These are phyloP conservation scores for Malacoraja senta DNA, from an alignment of 2,797 vertebrate species.

Conservation along the genomic window DNA sequence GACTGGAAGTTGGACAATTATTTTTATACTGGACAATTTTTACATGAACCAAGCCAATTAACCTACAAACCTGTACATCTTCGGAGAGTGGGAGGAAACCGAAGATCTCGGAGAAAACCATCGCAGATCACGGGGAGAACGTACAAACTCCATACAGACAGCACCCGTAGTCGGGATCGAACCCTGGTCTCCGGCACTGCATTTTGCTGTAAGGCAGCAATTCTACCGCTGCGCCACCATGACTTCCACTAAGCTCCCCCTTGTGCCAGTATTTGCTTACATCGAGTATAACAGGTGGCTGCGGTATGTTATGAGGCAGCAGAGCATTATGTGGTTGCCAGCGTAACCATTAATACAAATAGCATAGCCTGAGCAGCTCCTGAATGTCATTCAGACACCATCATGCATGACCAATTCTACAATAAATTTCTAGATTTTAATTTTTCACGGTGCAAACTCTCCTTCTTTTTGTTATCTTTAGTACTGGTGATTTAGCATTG, in stretches of 20 bases:
- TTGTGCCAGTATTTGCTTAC: background rate
- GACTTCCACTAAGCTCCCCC: background rate
- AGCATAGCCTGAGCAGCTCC: slow-evolving; percentile 8
- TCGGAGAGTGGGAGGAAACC: too few species aligned
- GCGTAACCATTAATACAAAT: background rate
- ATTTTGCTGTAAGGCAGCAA: too few species aligned
- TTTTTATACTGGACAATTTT: too few species aligned
- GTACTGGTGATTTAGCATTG: background rate
- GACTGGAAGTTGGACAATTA: too few species aligned
- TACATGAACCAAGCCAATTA: too few species aligned
- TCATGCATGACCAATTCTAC: background rate
- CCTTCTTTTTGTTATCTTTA: background rate
- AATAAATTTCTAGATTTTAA: slow-evolving; percentile 14
- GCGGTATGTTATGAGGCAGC: background rate
- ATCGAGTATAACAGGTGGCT: slow-evolving; percentile 9
- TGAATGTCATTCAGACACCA: slow-evolving; percentile 16
- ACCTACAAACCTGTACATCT: too few species aligned
- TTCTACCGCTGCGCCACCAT: too few species aligned
- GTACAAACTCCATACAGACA: too few species aligned
- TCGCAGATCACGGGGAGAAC: too few species aligned
- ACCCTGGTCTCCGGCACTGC: too few species aligned
- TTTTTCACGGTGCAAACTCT: background rate
- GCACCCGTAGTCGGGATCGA: too few species aligned
- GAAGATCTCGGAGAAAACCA: too few species aligned
- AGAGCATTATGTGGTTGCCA: background rate